Evolutionary conservation across 2,888 invertebrate genomes (phyloP).

Genomic region (Maniola hyperantus): DNA sequence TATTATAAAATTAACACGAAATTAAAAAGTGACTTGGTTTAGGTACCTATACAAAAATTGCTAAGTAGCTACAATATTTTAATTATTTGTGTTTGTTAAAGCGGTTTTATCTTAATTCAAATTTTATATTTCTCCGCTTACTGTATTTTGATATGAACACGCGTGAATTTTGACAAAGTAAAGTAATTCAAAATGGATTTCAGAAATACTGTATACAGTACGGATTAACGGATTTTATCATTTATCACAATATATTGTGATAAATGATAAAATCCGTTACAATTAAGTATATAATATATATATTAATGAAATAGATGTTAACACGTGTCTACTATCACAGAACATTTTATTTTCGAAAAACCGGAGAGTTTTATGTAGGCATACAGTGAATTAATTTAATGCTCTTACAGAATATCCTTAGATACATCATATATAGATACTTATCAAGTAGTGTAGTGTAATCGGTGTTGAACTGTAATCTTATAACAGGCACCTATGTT

Average conservation of each 20-base stretch:
- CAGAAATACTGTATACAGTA: too few species aligned
- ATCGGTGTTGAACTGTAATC: conserved; percentile 40
- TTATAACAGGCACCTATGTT: conserved; percentile 51
- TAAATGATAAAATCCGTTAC: conserved; percentile 52
- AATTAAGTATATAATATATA: conserved; percentile 33
- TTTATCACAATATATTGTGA: conserved; percentile 64
- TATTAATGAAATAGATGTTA: conserved; percentile 73
- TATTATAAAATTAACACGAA: background rate
- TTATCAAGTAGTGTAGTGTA: conserved; percentile 18
- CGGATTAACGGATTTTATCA: conserved; percentile 51
- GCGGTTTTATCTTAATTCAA: too few species aligned
- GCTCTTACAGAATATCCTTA: conserved; percentile 49
- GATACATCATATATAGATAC: conserved; percentile 10
- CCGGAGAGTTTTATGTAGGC: conserved; percentile 55
- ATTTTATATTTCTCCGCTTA: conserved; percentile 1
- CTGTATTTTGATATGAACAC: background rate
- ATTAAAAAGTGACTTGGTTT: conserved; percentile 1
- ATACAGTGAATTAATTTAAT: conserved; percentile 39
- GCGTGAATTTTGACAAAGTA: conserved; percentile 15
- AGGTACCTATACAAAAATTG: conserved; percentile 5
- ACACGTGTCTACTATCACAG: conserved; percentile 81
- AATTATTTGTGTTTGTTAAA: background rate
- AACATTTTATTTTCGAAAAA: conserved; percentile 74
- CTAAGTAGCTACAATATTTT: background rate
- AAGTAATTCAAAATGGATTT: conserved; percentile 34